Conservation (phyloP, 2,888 invertebrate species). For the Amphipoea oculea region DNA sequence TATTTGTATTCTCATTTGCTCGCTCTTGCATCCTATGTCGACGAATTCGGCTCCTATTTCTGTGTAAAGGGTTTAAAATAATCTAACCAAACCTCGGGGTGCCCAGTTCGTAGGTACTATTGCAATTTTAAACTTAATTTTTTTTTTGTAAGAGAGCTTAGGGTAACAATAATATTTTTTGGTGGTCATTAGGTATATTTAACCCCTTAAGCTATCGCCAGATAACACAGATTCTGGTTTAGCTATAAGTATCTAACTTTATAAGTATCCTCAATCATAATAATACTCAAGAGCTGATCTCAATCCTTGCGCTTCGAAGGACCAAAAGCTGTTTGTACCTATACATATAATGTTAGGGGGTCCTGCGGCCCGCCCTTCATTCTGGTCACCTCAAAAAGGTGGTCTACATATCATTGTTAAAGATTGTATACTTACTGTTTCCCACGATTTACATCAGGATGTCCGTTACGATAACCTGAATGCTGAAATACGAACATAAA, state of each 20-base stretch:
- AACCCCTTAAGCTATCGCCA: not conserved
- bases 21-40: too few relatives aligned
- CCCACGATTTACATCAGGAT: constrained; percentile 35
- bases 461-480: constrained; percentile 31
- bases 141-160: too few relatives aligned
- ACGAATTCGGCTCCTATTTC: too few relatives aligned
- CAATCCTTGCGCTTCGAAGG: not conserved
- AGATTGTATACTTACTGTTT: constrained; percentile 15
- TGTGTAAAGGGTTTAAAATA: too few relatives aligned
- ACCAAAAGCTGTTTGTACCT: not conserved
- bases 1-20: too few relatives aligned
- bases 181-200: too few relatives aligned
- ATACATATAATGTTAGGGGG: not conserved
- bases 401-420: not conserved
- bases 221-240: not conserved
- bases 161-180: too few relatives aligned
- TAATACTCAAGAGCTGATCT: not conserved
- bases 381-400: not conserved
- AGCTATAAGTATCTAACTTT: not conserved
- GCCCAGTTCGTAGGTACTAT: too few relatives aligned
- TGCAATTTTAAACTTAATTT: too few relatives aligned
- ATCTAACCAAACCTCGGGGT: too few relatives aligned
- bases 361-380: not conserved
- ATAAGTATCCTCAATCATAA: not conserved
- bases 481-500: constrained; percentile 8